Percentiles rank a stretch among this genome's conserved stretches.
These are phyloP conservation scores for Ophiothrix spiculata DNA, from an alignment of 35 echinoderm and acorn worm genomes.

Conservation along the genomic window DNA sequence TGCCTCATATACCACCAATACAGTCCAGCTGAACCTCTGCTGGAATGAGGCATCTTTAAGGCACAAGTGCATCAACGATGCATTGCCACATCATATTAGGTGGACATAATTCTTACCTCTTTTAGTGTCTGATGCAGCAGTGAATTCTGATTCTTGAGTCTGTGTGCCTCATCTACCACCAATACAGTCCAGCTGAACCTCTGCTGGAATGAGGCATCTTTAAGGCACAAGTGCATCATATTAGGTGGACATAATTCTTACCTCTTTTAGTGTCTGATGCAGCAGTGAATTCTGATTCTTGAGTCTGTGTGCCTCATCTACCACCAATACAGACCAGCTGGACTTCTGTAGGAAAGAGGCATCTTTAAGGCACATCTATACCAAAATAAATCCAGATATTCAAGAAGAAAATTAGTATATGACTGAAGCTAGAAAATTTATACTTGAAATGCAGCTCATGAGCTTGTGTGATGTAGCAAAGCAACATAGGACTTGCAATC, in stretches of 20 bases:
- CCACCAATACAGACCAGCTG: constrained; percentile 72
- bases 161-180: constrained; percentile 95
- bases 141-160: constrained; percentile 91
- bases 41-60: constrained; percentile 82
- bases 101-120: constrained; percentile 76
- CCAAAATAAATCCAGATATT: neutral
- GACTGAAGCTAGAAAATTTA: too few relatives aligned
- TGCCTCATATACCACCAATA: constrained; percentile 92
- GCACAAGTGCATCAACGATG: too few relatives aligned
- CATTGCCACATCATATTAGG: too few relatives aligned
- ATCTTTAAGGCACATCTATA: constrained; percentile 80
- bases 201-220: constrained; percentile 72
- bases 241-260: too few relatives aligned
- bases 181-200: constrained; percentile 64
- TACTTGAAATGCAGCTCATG: too few relatives aligned
- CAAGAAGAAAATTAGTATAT: neutral
- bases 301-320: constrained; percentile 95
- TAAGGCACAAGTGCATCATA: constrained; percentile 78
- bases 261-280: constrained; percentile 84
- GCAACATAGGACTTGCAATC: too few relatives aligned
- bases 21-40: constrained; percentile 58
- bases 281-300: constrained; percentile 93
- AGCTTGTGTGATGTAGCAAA: too few relatives aligned
- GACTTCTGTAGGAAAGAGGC: constrained; percentile 58
- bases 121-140: constrained; percentile 82